These are phyloP conservation scores for Phymastichus coffea DNA, from an alignment of 1,140 invertebrate species.

Conservation along the genomic window DNA sequence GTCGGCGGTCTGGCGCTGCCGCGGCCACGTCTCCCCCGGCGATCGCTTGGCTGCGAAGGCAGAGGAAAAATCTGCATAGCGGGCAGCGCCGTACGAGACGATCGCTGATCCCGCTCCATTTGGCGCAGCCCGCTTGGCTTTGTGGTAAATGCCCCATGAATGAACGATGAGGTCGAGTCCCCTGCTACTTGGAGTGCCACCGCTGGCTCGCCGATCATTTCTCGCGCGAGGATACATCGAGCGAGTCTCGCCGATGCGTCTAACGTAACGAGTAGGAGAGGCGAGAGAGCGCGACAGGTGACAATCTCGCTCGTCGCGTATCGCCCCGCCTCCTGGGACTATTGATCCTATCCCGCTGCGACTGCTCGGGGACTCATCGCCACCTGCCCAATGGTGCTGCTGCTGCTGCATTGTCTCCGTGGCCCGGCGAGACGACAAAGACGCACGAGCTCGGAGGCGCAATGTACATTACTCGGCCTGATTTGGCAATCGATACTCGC, in stretches of 20 bases:
- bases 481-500: no score
- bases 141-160: constrained; percentile 57
- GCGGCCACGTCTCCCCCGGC: neutral
- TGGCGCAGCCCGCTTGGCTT: constrained; percentile 40
- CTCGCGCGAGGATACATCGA: constrained; percentile 33
- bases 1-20: neutral
- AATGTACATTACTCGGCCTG: no score
- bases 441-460: no score
- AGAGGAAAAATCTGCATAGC: no score
- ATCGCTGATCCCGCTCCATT: constrained; percentile 49
- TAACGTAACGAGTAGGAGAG: neutral
- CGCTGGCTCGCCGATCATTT: no score
- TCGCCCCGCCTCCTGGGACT: neutral
- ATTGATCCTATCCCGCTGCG: constrained; percentile 4
- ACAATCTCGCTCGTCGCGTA: neutral
- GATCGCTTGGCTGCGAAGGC: no score
- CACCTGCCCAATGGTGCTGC: no score
- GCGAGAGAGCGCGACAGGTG: constrained; percentile 1
- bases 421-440: no score
- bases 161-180: constrained; percentile 56
- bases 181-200: no score
- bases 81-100: neutral
- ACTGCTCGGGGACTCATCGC: no score
- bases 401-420: no score
- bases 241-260: constrained; percentile 18